Evolutionary conservation across 2,888 invertebrate species (phyloP).

Genomic region (Platycheirus albimanus): DNA sequence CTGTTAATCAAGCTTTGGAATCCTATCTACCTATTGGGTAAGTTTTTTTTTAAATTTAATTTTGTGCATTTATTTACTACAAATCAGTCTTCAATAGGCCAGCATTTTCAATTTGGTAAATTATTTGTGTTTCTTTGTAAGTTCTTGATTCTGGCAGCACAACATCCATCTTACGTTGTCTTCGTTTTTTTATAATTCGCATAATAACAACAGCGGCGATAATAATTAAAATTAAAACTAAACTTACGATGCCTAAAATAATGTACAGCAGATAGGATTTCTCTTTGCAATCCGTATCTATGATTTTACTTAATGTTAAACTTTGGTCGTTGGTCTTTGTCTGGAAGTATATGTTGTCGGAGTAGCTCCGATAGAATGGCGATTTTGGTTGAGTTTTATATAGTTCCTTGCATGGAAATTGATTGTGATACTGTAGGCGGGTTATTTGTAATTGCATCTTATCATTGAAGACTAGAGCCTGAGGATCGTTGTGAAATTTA

Average conservation of each 20-base stretch:
- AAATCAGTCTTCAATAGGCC: constrained; percentile 92
- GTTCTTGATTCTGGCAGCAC: constrained; percentile 92
- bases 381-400: constrained; percentile 77
- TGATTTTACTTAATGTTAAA: constrained; percentile 78
- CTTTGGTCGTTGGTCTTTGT: constrained; percentile 72
- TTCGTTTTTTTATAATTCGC: constrained; percentile 84
- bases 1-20: constrained; percentile 94
- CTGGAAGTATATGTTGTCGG: constrained; percentile 79
- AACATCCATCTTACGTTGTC: constrained; percentile 86
- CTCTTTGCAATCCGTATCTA: constrained; percentile 78
- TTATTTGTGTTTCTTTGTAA: constrained; percentile 93
- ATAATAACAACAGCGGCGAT: constrained; percentile 83
- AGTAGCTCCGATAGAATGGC: constrained; percentile 78
- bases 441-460: constrained; percentile 79
- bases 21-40: constrained; percentile 93
- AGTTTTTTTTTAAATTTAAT: constrained; percentile 78
- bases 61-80: constrained; percentile 74
- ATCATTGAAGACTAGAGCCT: constrained; percentile 78
- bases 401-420: constrained; percentile 79
- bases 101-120: constrained; percentile 92
- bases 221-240: constrained; percentile 83
- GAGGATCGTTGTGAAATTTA: constrained; percentile 75
- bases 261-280: constrained; percentile 82
- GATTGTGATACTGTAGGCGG: constrained; percentile 78
- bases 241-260: constrained; percentile 82